These are phyloP conservation scores for Gryllus bimaculatus DNA, from an alignment of 1,140 invertebrate genomes.

Conservation along the genomic window DNA sequence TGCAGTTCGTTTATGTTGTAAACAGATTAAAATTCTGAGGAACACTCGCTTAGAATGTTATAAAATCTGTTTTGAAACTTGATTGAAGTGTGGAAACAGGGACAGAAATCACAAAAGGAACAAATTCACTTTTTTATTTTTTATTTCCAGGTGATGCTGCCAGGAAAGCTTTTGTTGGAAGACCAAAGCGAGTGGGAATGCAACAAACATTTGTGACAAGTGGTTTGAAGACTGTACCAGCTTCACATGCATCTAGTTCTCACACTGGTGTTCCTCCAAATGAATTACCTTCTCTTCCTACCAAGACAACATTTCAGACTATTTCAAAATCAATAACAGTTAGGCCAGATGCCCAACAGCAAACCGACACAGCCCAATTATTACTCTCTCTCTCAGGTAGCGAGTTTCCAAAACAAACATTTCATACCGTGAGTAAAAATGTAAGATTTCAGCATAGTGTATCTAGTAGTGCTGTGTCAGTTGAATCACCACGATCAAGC, in stretches of 20 bases:
- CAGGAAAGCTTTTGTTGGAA: constrained; percentile 17
- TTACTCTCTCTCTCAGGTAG: constrained; percentile 28
- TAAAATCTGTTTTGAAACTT: too few relatives aligned
- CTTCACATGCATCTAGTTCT: constrained; percentile 8
- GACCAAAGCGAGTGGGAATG: constrained; percentile 17
- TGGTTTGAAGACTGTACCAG: constrained; percentile 10
- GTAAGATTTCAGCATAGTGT: constrained; percentile 15
- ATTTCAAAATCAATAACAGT: constrained; percentile 11
- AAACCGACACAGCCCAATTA: constrained; percentile 30
- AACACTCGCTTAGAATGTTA: too few relatives aligned
- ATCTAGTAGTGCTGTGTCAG: constrained; percentile 6
- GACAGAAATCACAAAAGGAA: too few relatives aligned
- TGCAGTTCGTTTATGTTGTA: too few relatives aligned
- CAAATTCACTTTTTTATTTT: not conserved
- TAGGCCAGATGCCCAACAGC: constrained; percentile 12
- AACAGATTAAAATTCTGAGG: too few relatives aligned
- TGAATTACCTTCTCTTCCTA: not conserved
- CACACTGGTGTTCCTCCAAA: not conserved
- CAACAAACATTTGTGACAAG: constrained; percentile 19
- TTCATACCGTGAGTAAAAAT: constrained; percentile 19
- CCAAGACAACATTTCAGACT: constrained; percentile 14
- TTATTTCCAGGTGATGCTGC: constrained; percentile 13
- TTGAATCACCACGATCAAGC: not conserved
- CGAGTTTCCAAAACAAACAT: constrained; percentile 18
- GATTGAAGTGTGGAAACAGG: too few relatives aligned